Conservation (phyloP, 2,113 vertebrate genomes). For the Cervus canadensis region DNA sequence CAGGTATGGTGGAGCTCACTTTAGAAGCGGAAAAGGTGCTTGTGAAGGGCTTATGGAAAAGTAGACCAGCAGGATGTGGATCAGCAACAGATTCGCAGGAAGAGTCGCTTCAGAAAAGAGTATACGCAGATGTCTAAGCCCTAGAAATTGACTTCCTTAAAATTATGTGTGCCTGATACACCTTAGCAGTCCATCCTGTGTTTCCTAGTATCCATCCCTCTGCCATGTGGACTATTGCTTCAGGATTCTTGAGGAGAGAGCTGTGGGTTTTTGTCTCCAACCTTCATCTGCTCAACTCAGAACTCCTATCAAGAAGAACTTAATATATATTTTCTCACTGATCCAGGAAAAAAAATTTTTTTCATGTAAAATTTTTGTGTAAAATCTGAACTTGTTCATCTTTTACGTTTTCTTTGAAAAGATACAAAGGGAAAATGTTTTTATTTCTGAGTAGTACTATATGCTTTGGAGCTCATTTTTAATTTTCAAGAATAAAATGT, state of each 20-base stretch:
- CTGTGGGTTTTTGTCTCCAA: neutral
- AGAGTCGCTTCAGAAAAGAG: neutral
- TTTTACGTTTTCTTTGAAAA: neutral
- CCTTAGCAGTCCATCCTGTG: neutral
- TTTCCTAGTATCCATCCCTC: neutral
- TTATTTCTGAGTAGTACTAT: neutral
- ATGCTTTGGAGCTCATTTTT: neutral
- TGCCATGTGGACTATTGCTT: rapidly evolving
- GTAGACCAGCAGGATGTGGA: neutral
- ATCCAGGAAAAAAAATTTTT: neutral
- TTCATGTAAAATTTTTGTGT: neutral
- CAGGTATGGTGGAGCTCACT: neutral
- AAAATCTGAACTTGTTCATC: neutral
- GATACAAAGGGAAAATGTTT: neutral
- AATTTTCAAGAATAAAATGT: constrained; percentile 11
- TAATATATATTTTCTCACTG: neutral
- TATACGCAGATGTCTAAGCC: rapidly evolving
- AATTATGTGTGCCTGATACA: neutral
- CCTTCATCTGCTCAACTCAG: neutral
- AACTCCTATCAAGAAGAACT: neutral
- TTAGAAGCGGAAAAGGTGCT: too few species aligned
- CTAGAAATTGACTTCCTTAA: neutral
- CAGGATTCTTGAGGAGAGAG: neutral
- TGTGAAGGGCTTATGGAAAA: rapidly evolving
- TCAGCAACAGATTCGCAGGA: neutral